These are phyloP conservation scores for Herpailurus yagouaroundi DNA, from an alignment of 2,113 vertebrate genomes.

Conservation along the genomic window DNA sequence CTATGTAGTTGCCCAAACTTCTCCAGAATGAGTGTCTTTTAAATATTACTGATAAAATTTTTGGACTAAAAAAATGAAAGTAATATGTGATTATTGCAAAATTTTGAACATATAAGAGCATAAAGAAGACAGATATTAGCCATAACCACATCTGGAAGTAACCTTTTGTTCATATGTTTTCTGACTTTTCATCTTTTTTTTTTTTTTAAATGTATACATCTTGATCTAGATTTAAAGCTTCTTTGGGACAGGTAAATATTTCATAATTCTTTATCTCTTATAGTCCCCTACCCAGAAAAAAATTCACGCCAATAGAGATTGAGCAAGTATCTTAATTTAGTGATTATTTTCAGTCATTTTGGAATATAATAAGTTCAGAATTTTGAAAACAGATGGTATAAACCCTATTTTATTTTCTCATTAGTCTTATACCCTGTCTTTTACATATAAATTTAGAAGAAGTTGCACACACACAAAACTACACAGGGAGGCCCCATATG, in stretches of 20 bases:
- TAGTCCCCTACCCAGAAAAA: background rate
- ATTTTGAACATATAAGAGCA: background rate
- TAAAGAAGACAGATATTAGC: background rate
- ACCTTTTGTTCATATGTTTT: background rate
- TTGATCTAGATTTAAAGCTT: constrained; percentile 29
- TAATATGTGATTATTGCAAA: background rate
- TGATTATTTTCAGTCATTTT: background rate
- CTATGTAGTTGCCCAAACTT: background rate
- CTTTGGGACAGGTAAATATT: background rate
- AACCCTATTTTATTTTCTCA: constrained; percentile 11
- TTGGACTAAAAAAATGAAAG: background rate
- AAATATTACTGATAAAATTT: background rate
- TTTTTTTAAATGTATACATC: background rate
- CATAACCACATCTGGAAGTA: background rate
- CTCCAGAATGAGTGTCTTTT: background rate
- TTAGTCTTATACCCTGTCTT: background rate
- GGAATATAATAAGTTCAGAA: background rate
- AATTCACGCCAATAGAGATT: background rate
- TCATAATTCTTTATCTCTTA: background rate
- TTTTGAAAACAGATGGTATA: background rate
- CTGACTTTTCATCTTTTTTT: background rate
- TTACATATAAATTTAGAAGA: background rate
- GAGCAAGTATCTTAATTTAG: background rate
- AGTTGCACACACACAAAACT: background rate
- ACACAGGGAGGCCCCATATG: background rate